phyloP scores from a whole-genome alignment of 2,797 vertebrate species.

The Siniperca scherzeri region DNA sequence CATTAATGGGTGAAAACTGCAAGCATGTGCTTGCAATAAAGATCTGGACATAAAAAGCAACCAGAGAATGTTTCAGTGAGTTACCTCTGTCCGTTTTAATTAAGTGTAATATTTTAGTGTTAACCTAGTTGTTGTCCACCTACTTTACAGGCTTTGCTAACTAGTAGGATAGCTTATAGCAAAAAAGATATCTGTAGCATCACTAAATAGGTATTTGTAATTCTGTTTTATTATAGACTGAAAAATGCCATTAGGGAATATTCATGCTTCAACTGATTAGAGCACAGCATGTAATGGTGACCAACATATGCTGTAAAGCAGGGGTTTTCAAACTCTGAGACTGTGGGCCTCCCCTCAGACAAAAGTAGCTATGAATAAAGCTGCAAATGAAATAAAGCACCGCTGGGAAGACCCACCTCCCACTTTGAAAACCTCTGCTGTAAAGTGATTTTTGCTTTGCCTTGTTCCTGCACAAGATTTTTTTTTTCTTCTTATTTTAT shows the following conservation, averaged over 20 bases:
- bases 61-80: background rate
- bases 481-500: background rate
- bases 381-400: too few relatives aligned
- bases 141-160: background rate
- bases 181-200: background rate
- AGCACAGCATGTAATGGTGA: background rate
- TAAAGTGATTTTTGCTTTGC: slow-evolving; percentile 12
- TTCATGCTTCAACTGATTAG: slow-evolving; percentile 14
- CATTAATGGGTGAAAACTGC: slow-evolving; percentile 28
- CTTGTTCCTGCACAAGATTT: background rate
- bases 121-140: background rate
- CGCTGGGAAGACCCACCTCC: too few relatives aligned
- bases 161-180: background rate
- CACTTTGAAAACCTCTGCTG: background rate
- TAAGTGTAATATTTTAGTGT: background rate
- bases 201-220: slow-evolving; percentile 19
- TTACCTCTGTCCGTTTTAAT: slow-evolving; percentile 12
- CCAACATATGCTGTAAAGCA: slow-evolving; percentile 2
- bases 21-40: slow-evolving; percentile 1
- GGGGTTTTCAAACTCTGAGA: too few relatives aligned
- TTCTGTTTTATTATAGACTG: slow-evolving; percentile 10
- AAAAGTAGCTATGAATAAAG: too few relatives aligned
- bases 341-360: too few relatives aligned
- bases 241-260: slow-evolving; percentile 30
- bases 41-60: slow-evolving; percentile 5